Conservation (phyloP, 1,140 invertebrate species). For the Anadara kagoshimensis region DNA sequence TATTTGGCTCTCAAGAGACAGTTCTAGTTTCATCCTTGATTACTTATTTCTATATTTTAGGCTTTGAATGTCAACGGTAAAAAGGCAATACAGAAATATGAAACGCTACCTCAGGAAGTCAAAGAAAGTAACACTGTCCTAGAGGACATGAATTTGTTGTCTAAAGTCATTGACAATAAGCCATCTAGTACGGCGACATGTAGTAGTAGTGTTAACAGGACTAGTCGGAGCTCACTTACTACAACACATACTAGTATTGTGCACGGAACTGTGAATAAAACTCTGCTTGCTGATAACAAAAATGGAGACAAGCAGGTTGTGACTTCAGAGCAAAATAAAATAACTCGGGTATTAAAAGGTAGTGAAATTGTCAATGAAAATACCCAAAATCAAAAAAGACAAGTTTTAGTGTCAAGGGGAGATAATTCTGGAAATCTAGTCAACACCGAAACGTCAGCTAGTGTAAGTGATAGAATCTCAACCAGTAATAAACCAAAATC, state of each 20-base stretch:
- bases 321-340: background rate
- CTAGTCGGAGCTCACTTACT: background rate
- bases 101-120: constrained; percentile 1
- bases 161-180: constrained; percentile 30
- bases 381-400: background rate
- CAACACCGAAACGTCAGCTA: too few relatives aligned
- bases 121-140: background rate
- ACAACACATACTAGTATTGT: too few relatives aligned
- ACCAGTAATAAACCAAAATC: too few relatives aligned
- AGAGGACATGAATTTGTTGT: constrained; percentile 34
- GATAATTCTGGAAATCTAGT: background rate
- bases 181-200: background rate
- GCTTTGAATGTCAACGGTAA: constrained; percentile 45
- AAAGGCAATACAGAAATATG: constrained; percentile 29
- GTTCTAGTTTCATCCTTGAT: too few relatives aligned
- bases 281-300: background rate
- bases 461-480: too few relatives aligned
- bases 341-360: background rate
- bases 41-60: constrained; percentile 22
- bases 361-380: background rate
- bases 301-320: background rate
- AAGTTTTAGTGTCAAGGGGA: background rate
- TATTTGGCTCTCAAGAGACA: too few relatives aligned
- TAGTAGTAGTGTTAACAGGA: too few relatives aligned
- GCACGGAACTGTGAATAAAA: too few relatives aligned